Conservation (phyloP, 1,140 invertebrate genomes). For the Solenopsis fugax region DNA sequence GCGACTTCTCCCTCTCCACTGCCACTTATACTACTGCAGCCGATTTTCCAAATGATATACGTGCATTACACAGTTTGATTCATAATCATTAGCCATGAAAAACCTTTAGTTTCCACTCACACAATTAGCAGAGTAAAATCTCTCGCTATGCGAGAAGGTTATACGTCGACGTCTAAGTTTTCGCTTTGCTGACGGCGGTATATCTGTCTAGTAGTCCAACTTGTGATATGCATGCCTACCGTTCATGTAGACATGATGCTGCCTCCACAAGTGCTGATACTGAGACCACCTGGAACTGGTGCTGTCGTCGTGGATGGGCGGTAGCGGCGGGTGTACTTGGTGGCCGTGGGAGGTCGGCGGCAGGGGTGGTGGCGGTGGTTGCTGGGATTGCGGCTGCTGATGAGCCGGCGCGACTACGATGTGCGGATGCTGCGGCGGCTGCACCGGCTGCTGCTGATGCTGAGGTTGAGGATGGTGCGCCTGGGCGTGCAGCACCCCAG, state of each 20-base stretch:
- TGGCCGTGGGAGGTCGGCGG: conserved; percentile 84
- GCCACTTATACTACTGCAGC: conserved; percentile 12
- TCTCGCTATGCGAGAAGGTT: not conserved
- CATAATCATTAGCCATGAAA: not conserved
- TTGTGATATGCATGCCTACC: conserved; percentile 79
- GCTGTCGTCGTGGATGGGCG: conserved; percentile 86
- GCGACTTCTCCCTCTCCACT: conserved; percentile 29
- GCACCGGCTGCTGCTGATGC: conserved; percentile 76
- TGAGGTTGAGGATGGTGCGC: conserved; percentile 75
- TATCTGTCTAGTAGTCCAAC: not conserved
- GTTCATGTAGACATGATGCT: conserved; percentile 87
- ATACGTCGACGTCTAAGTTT: not conserved
- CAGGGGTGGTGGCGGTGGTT: conserved; percentile 77
- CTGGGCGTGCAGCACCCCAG: conserved; percentile 80
- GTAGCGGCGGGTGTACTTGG: conserved; percentile 85
- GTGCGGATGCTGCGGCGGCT: conserved; percentile 78
- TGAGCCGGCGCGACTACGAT: conserved; percentile 83
- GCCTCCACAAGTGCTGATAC: conserved; percentile 87
- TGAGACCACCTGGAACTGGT: conserved; percentile 86
- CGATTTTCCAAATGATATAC: conserved; percentile 28
- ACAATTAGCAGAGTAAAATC: not conserved
- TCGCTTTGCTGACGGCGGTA: not conserved
- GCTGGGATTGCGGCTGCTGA: conserved; percentile 81
- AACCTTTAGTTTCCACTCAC: not conserved
- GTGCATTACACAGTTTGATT: not conserved